phyloP scores from a whole-genome alignment of 2,113 vertebrate genomes.

The Ammodramus savannarum region DNA sequence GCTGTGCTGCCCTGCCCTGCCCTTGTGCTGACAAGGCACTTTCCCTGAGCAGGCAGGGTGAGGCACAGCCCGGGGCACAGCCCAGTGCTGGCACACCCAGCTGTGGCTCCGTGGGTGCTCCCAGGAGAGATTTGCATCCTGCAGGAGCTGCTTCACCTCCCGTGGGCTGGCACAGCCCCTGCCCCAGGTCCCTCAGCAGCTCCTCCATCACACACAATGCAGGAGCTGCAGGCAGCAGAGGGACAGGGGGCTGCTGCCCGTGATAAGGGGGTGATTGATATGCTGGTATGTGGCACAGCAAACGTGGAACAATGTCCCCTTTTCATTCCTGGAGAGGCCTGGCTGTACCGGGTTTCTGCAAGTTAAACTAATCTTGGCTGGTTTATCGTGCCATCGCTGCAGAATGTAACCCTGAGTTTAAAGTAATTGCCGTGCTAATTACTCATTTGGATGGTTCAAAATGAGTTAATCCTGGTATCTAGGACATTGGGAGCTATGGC shows the following conservation, averaged over 20 bases:
- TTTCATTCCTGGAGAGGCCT: slow-evolving; percentile 17
- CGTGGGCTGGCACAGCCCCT: background rate
- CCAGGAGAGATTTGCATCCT: slow-evolving; percentile 14
- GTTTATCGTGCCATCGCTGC: slow-evolving; percentile 23
- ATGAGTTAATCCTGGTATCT: slow-evolving; percentile 21
- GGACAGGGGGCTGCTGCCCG: background rate
- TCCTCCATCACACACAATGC: background rate
- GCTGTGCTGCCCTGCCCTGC: background rate
- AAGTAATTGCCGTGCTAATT: slow-evolving; percentile 55
- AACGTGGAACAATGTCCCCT: slow-evolving; percentile 43
- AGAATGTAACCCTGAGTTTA: slow-evolving; percentile 44
- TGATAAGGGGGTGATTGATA: slow-evolving; percentile 49
- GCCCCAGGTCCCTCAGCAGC: background rate
- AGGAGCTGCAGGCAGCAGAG: background rate
- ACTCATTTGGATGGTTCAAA: slow-evolving; percentile 33
- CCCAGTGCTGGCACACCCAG: background rate
- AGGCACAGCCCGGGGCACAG: background rate
- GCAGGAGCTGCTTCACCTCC: background rate
- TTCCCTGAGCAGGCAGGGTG: background rate
- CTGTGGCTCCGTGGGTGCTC: background rate
- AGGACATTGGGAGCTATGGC: background rate
- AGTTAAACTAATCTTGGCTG: slow-evolving; percentile 42
- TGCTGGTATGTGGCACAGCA: slow-evolving; percentile 35
- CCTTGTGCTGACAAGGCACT: background rate
- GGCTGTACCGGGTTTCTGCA: background rate